These are phyloP conservation scores for Ceratotherium simum DNA, from an alignment of 2,113 vertebrate species.

Conservation along the genomic window DNA sequence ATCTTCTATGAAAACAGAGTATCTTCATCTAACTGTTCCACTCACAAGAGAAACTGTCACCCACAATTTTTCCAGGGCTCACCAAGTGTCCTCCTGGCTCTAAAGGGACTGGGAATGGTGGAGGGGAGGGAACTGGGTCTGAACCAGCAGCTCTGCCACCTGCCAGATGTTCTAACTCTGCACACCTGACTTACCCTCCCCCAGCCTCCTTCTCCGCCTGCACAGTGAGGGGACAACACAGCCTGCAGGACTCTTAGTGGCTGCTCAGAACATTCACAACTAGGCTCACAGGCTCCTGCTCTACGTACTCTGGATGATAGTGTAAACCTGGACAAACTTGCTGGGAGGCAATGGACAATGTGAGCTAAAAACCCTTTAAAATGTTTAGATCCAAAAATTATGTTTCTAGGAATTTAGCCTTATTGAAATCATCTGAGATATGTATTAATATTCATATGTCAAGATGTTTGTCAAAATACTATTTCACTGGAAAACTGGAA, in stretches of 20 bases:
- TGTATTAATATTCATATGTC: background rate
- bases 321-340: background rate
- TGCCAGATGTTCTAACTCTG: background rate
- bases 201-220: background rate
- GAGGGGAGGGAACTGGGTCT: no score
- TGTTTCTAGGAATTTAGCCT: background rate
- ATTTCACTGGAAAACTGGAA: background rate
- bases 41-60: background rate
- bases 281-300: background rate
- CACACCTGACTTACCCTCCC: background rate
- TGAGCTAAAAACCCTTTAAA: background rate
- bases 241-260: background rate
- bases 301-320: background rate
- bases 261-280: background rate
- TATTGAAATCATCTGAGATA: background rate
- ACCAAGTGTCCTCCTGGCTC: background rate
- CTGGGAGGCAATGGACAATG: no score
- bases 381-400: background rate
- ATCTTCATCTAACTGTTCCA: background rate
- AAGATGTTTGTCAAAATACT: background rate
- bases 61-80: no score
- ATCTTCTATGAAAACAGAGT: background rate
- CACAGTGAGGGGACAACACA: background rate
- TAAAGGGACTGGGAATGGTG: no score
- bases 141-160: background rate